A percentile compares a stretch with the other conserved stretches of the same genome.
These are phyloP conservation scores for Araneus ventricosus DNA, from an alignment of 1,140 invertebrate species.

Conservation along the genomic window DNA sequence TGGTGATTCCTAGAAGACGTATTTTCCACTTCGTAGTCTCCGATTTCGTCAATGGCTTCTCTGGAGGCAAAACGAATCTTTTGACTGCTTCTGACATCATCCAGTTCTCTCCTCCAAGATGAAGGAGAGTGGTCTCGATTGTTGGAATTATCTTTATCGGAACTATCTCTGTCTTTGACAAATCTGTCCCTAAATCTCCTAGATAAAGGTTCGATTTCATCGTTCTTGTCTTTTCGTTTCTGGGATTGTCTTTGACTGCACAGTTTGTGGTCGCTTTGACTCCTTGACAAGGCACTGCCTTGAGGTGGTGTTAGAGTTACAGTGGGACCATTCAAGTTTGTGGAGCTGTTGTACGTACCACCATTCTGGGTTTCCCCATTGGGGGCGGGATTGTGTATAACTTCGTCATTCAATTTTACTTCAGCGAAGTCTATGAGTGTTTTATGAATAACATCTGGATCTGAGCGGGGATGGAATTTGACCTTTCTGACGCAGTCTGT, in stretches of 20 bases:
- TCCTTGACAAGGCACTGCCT: constrained; percentile 86
- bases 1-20: neutral
- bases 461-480: constrained; percentile 82
- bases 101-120: constrained; percentile 56
- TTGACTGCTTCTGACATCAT: constrained; percentile 46
- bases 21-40: constrained; percentile 10
- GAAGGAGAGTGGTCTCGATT: constrained; percentile 53
- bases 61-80: constrained; percentile 31
- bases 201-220: constrained; percentile 6
- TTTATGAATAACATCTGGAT: constrained; percentile 74
- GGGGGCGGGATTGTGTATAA: constrained; percentile 19
- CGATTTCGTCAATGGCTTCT: constrained; percentile 44
- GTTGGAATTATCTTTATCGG: constrained; percentile 15
- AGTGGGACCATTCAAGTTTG: constrained; percentile 31
- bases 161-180: constrained; percentile 37
- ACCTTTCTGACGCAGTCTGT: constrained; percentile 90
- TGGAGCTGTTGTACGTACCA: constrained; percentile 27
- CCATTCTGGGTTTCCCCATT: constrained; percentile 40
- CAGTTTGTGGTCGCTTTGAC: constrained; percentile 92
- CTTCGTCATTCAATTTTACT: constrained; percentile 84
- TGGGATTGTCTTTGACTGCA: constrained; percentile 87
- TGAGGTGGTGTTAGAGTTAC: constrained; percentile 70
- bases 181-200: constrained; percentile 60
- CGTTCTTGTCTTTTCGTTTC: constrained; percentile 36
- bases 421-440: constrained; percentile 88